Evolutionary conservation across 2,888 invertebrate species (phyloP).

Genomic region (Cephus rjabovi): DNA sequence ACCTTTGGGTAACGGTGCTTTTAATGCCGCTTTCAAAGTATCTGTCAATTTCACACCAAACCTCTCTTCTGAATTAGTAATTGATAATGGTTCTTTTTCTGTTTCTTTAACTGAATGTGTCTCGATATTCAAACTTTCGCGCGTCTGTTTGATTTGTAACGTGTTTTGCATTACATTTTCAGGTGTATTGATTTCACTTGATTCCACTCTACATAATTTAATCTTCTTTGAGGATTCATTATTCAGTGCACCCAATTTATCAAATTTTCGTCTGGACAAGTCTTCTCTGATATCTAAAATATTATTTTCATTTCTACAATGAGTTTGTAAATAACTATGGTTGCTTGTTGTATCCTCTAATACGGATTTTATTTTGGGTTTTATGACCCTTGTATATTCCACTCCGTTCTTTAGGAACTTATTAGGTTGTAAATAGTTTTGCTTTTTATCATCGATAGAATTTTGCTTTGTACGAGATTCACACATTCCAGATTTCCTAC

Average conservation of each 20-base stretch:
- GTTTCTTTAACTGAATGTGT: background rate
- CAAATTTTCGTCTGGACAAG: conserved; percentile 29
- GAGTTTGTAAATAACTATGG: conserved; percentile 7
- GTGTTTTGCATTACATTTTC: too few species aligned
- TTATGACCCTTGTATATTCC: conserved; percentile 37
- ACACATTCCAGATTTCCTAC: background rate
- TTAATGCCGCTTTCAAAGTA: conserved; percentile 75
- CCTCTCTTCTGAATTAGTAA: conserved; percentile 19
- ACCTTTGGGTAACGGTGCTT: conserved; percentile 76
- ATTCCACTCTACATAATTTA: background rate
- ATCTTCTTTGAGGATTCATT: conserved; percentile 10
- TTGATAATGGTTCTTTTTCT: background rate
- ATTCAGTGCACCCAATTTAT: background rate
- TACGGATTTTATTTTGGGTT: conserved; percentile 24
- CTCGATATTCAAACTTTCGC: too few species aligned
- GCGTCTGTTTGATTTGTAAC: too few species aligned
- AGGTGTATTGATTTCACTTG: background rate
- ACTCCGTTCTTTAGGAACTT: conserved; percentile 39
- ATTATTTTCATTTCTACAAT: conserved; percentile 14
- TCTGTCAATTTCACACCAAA: conserved; percentile 65
- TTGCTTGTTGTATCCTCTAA: conserved; percentile 14
- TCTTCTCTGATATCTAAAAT: conserved; percentile 32
- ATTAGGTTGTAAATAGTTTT: conserved; percentile 23
- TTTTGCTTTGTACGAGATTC: background rate
- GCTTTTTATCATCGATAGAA: conserved; percentile 54